A percentile compares a stretch with the other conserved stretches of the same genome.
Conservation (phyloP, 64 coral and sea anemone genomes). For the Anthopleura sola region DNA sequence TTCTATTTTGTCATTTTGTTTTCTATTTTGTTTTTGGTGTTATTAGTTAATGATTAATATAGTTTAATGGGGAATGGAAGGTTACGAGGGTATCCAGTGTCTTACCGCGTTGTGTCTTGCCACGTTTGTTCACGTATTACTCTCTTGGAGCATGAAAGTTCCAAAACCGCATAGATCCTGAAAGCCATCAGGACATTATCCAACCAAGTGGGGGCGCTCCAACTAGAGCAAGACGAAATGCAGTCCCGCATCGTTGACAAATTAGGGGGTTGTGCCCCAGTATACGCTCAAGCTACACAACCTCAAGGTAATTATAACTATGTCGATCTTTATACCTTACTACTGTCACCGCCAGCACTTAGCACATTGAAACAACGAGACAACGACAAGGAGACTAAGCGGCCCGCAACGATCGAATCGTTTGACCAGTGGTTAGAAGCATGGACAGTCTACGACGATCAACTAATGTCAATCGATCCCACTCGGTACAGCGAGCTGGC, state of each 20-base stretch:
- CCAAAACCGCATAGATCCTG: neutral
- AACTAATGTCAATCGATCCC: neutral
- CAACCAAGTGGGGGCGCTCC: neutral
- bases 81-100: too few relatives aligned
- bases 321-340: neutral
- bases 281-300: neutral
- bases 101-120: too few relatives aligned
- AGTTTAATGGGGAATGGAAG: too few relatives aligned
- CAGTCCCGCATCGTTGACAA: neutral
- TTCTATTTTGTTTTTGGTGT: too few relatives aligned
- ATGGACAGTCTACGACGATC: neutral
- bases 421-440: conserved; percentile 37
- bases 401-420: conserved; percentile 21
- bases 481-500: neutral
- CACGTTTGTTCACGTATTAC: too few relatives aligned
- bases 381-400: neutral
- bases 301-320: neutral
- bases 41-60: too few relatives aligned
- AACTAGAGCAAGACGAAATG: neutral
- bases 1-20: too few relatives aligned
- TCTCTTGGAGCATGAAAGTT: too few relatives aligned
- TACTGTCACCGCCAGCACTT: neutral
- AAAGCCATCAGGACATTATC: neutral
- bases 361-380: neutral
- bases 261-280: neutral